Evolutionary conservation across 2,888 invertebrate species (phyloP).

Genomic region (Entomobrya proxima): DNA sequence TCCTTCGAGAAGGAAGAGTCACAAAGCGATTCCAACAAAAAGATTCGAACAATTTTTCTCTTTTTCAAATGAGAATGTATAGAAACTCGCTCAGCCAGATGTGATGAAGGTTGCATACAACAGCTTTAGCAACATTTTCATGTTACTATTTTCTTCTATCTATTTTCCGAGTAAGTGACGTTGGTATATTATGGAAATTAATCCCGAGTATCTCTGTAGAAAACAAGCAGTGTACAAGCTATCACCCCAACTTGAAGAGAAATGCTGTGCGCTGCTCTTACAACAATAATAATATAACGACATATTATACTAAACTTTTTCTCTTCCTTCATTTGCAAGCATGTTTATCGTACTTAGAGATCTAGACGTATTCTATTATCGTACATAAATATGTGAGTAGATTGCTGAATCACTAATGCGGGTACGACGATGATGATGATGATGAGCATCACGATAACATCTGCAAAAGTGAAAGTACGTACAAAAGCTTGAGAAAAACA

Average conservation of each 20-base stretch:
- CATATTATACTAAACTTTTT: background rate
- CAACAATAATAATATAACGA: background rate
- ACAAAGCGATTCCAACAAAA: background rate
- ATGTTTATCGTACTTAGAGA: too few relatives aligned
- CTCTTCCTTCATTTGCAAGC: too few relatives aligned
- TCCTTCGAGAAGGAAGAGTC: background rate
- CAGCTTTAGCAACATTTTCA: background rate
- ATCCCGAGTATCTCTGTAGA: background rate
- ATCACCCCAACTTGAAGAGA: background rate
- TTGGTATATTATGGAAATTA: constrained; percentile 45
- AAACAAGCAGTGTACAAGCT: constrained; percentile 1
- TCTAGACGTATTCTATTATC: too few relatives aligned
- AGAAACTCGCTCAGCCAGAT: background rate
- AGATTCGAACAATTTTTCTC: background rate
- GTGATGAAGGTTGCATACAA: background rate
- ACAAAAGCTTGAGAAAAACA: too few relatives aligned
- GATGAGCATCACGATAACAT: too few relatives aligned
- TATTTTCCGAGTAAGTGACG: too few relatives aligned
- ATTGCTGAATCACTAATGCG: too few relatives aligned
- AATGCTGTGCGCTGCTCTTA: too few relatives aligned
- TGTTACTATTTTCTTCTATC: too few relatives aligned
- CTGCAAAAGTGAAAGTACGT: too few relatives aligned
- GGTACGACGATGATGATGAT: too few relatives aligned
- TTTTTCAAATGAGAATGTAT: background rate
- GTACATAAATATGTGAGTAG: too few relatives aligned